Conservation (phyloP, 2,113 vertebrate species). For the Grantiella picta region DNA sequence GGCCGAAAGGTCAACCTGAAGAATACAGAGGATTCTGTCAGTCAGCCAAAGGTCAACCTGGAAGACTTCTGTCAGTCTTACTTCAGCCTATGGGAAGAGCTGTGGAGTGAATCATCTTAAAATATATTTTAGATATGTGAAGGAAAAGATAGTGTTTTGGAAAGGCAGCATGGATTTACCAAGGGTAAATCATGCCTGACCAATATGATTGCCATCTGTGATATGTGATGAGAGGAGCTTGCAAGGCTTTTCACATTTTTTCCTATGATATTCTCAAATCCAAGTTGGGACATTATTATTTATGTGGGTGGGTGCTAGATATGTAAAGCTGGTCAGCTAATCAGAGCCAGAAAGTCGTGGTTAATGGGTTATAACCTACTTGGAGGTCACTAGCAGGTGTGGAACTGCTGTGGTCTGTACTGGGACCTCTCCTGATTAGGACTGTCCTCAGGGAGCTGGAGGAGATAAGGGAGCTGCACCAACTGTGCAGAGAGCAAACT, state of each 20-base stretch:
- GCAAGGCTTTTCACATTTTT: not conserved
- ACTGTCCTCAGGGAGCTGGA: not conserved
- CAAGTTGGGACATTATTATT: not conserved
- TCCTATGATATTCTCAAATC: not conserved
- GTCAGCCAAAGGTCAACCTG: not conserved
- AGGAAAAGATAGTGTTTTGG: not conserved
- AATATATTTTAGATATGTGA: not conserved
- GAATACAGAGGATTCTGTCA: not conserved
- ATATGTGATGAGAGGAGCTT: not conserved
- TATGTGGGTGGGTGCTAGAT: not conserved
- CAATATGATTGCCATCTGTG: not conserved
- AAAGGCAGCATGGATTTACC: not conserved
- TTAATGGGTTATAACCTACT: not conserved
- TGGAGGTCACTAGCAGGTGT: not conserved
- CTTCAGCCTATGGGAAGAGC: not conserved
- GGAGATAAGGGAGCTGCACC: not conserved
- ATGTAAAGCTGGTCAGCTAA: not conserved
- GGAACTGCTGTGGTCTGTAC: fast-evolving
- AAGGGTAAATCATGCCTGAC: not conserved
- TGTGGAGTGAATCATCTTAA: not conserved
- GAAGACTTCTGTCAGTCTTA: not conserved
- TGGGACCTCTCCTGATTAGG: not conserved
- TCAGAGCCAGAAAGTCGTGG: not conserved
- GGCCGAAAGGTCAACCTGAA: not conserved
- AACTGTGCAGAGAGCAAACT: not conserved